Conservation (phyloP, 2,113 vertebrate genomes). For the zebrafish (Danio rerio) region DNA sequence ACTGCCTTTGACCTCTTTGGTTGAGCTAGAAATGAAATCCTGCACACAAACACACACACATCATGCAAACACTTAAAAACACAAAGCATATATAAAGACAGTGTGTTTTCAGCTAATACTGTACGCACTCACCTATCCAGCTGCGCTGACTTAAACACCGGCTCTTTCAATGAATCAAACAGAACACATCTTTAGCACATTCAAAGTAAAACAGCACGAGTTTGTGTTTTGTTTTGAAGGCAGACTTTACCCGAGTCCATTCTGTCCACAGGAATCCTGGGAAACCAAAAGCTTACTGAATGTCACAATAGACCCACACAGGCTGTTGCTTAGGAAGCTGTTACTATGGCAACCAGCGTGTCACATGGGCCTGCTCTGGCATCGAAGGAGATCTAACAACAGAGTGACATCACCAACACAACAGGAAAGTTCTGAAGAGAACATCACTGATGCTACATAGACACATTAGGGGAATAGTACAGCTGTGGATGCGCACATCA, state of each 20-base stretch:
- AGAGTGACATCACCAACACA: neutral
- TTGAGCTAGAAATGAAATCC: conserved; percentile 70
- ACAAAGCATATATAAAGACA: neutral
- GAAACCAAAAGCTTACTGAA: conserved; percentile 38
- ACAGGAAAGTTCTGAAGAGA: neutral
- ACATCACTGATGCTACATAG: neutral
- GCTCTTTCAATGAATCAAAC: conserved; percentile 49
- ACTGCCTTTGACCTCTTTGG: conserved; percentile 69
- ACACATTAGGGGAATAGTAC: neutral
- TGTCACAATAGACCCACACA: conserved; percentile 28
- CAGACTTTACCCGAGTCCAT: conserved; percentile 63
- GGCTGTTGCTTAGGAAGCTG: conserved; percentile 30
- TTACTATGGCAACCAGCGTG: conserved; percentile 34
- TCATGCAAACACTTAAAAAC: neutral
- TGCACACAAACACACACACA: conserved; percentile 40
- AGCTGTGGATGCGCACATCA: too few relatives aligned
- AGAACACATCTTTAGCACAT: neutral
- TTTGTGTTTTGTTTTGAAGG: neutral
- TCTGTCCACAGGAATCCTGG: conserved; percentile 26
- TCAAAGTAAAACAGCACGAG: neutral
- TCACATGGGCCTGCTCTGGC: conserved; percentile 35
- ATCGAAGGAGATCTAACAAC: neutral
- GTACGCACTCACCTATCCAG: conserved; percentile 64
- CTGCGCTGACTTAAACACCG: conserved; percentile 55
- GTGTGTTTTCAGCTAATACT: neutral